phyloP scores from a whole-genome alignment of 2,113 vertebrate species.

The Upupa epops region DNA sequence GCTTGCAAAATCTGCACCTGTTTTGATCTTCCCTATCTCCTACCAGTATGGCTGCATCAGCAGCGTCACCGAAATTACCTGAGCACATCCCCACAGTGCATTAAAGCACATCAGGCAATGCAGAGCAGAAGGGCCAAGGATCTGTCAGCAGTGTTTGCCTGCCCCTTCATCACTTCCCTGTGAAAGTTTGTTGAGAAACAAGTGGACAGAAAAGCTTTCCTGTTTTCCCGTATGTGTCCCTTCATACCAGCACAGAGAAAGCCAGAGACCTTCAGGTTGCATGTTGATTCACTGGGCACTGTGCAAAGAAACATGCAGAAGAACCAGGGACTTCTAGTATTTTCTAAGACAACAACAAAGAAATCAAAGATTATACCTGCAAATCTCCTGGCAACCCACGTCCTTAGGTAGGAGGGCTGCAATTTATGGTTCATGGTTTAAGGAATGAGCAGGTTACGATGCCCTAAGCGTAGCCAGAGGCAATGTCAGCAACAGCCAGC shows the following conservation, averaged over 20 bases:
- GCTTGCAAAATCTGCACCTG: neutral
- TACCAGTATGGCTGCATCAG: neutral
- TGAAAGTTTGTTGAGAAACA: neutral
- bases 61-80: neutral
- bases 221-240: neutral
- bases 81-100: accelerated
- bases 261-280: neutral
- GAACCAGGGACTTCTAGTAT: neutral
- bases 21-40: neutral
- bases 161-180: neutral
- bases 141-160: neutral
- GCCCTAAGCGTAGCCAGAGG: neutral
- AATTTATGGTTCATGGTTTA: neutral
- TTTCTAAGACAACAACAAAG: neutral
- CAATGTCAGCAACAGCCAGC: neutral
- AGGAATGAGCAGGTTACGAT: neutral
- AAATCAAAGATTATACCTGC: neutral
- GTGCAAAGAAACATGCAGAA: neutral
- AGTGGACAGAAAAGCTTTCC: neutral
- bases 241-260: neutral
- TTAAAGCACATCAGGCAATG: neutral
- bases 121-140: neutral
- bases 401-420: neutral
- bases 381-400: neutral
- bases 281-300: neutral